These are phyloP conservation scores for Pachliopta kotzebuea DNA, from an alignment of 2,888 invertebrate species.

Conservation along the genomic window DNA sequence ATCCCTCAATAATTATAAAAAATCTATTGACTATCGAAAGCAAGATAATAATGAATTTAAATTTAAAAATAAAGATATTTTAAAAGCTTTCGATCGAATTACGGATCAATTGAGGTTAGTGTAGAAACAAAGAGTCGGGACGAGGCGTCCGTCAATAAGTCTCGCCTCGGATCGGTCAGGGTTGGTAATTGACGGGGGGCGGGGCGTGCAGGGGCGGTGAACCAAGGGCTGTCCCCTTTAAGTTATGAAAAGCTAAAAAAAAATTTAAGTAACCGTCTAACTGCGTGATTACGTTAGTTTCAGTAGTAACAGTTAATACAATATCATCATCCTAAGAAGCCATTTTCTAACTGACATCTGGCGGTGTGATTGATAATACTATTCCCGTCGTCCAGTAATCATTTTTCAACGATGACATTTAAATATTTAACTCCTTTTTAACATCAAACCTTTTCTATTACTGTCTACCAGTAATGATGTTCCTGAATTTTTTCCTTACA, in stretches of 20 bases:
- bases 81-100: constrained; percentile 27
- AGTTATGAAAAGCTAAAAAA: not conserved
- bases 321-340: no score
- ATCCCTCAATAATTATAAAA: not conserved
- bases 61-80: constrained; percentile 15
- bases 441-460: no score
- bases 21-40: not conserved
- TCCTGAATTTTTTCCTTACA: no score
- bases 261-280: not conserved
- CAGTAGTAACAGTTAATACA: not conserved
- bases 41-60: constrained; percentile 4
- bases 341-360: no score
- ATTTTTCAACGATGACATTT: no score
- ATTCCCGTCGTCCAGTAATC: no score
- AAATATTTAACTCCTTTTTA: no score
- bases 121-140: constrained; percentile 42
- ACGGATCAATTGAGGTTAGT: constrained; percentile 30
- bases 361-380: no score
- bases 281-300: not conserved
- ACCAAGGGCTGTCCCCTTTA: constrained; percentile 52
- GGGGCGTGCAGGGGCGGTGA: constrained; percentile 46
- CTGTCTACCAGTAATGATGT: no score
- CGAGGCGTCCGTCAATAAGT: constrained; percentile 76
- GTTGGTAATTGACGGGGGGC: constrained; percentile 76
- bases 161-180: constrained; percentile 74